Conservation (phyloP, 2,113 vertebrate genomes). For the Terrapene triunguis region DNA sequence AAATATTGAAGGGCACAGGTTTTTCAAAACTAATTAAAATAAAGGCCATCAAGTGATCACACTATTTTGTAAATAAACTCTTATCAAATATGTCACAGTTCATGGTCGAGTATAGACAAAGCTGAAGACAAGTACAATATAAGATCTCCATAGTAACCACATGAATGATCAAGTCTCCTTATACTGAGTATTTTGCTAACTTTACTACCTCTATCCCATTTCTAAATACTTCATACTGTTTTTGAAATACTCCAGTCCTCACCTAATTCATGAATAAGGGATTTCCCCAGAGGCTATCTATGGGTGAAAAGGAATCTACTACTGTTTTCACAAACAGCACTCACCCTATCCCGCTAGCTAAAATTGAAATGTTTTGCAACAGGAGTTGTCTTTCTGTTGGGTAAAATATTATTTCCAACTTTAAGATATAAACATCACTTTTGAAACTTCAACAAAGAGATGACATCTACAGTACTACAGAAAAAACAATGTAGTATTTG, state of each 20-base stretch:
- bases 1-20: background rate
- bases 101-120: constrained; percentile 4
- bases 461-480: background rate
- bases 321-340: constrained; percentile 61
- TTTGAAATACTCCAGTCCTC: constrained; percentile 70
- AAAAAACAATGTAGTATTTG: background rate
- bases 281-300: constrained; percentile 71
- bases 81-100: constrained; percentile 40
- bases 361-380: constrained; percentile 43
- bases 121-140: constrained; percentile 7
- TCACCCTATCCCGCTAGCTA: constrained; percentile 46
- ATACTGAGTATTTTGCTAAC: constrained; percentile 15
- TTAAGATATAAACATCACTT: background rate
- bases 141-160: constrained; percentile 39
- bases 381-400: background rate
- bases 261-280: constrained; percentile 73
- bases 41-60: constrained; percentile 34
- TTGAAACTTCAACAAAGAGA: constrained; percentile 28
- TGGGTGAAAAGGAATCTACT: constrained; percentile 47
- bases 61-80: constrained; percentile 52
- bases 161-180: background rate
- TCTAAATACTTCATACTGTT: constrained; percentile 42
- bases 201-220: constrained; percentile 51
- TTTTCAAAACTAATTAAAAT: constrained; percentile 15
- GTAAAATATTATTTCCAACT: constrained; percentile 17